Percentiles rank a stretch among this genome's conserved stretches.
These are phyloP conservation scores for Anoplophora glabripennis DNA, from an alignment of 1,140 invertebrate species.

Conservation along the genomic window DNA sequence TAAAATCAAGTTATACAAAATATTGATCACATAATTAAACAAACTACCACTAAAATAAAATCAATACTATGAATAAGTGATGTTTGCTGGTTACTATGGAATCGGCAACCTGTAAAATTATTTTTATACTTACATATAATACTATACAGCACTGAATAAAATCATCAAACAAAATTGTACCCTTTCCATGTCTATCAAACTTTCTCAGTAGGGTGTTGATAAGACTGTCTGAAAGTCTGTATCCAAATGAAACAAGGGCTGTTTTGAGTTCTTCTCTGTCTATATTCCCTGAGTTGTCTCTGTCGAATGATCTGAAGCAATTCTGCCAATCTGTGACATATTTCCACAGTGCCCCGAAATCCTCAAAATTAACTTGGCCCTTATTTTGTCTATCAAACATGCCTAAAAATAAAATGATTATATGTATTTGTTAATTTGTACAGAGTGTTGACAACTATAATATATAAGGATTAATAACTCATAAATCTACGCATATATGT, in stretches of 20 bases:
- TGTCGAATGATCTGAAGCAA: conserved; percentile 92
- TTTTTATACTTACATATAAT: conserved; percentile 75
- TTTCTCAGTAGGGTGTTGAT: conserved; percentile 82
- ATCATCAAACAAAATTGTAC: conserved; percentile 95
- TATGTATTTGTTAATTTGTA: no score
- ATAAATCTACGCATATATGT: no score
- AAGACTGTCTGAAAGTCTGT: conserved; percentile 80
- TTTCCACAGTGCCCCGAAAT: conserved; percentile 95
- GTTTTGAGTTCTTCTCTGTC: conserved; percentile 86
- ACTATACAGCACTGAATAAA: conserved; percentile 96
- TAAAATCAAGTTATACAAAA: background rate
- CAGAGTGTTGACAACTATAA: no score
- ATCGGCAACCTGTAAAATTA: no score
- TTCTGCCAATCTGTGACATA: conserved; percentile 98
- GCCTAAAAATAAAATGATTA: conserved; percentile 60
- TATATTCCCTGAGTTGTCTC: conserved; percentile 95
- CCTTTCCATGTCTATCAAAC: conserved; percentile 89
- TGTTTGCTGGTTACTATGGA: no score
- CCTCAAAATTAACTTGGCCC: conserved; percentile 91
- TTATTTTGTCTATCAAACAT: conserved; percentile 94
- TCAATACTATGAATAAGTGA: no score
- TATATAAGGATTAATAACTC: no score
- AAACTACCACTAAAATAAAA: no score
- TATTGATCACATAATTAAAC: no score
- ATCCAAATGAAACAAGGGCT: conserved; percentile 91